Evolutionary conservation across 2,888 invertebrate genomes (phyloP).

Genomic region (Xestia sexstrigata): DNA sequence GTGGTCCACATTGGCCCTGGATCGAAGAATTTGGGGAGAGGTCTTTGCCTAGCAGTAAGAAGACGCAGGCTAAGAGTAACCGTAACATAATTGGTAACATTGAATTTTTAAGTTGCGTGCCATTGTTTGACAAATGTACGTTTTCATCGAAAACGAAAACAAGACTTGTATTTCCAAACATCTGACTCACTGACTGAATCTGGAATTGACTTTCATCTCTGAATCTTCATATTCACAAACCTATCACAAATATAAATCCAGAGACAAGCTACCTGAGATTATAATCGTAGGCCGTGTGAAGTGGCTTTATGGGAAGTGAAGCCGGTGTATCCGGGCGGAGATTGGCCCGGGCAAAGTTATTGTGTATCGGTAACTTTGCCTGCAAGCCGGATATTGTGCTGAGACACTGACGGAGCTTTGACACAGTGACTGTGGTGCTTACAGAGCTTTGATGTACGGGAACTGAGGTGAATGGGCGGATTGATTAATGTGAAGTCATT

Average conservation of each 20-base stretch:
- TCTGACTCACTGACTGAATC: constrained; percentile 5
- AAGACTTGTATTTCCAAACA: neutral
- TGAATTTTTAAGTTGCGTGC: neutral
- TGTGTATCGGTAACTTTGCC: constrained; percentile 67
- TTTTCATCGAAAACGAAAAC: neutral
- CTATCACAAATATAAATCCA: constrained; percentile 31
- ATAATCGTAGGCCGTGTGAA: constrained; percentile 59
- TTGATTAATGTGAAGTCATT: constrained; percentile 16
- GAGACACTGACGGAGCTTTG: constrained; percentile 64
- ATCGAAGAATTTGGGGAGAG: too few relatives aligned
- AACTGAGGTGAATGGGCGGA: constrained; percentile 9
- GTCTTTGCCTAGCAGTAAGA: too few relatives aligned
- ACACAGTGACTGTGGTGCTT: constrained; percentile 62
- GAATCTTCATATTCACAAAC: constrained; percentile 16
- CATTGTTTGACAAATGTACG: neutral
- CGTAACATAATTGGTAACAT: neutral
- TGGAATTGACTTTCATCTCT: constrained; percentile 2
- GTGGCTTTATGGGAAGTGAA: constrained; percentile 54
- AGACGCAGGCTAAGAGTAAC: too few relatives aligned
- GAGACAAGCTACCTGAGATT: constrained; percentile 59
- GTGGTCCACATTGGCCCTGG: too few relatives aligned
- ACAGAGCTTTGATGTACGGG: constrained; percentile 16
- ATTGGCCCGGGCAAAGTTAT: constrained; percentile 71
- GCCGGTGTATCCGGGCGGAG: constrained; percentile 69
- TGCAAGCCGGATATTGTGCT: constrained; percentile 66